A percentile compares a stretch with the other conserved stretches of the same genome.
These are phyloP conservation scores for Macrocentrus cingulum DNA, from an alignment of 1,140 invertebrate genomes.

Conservation along the genomic window DNA sequence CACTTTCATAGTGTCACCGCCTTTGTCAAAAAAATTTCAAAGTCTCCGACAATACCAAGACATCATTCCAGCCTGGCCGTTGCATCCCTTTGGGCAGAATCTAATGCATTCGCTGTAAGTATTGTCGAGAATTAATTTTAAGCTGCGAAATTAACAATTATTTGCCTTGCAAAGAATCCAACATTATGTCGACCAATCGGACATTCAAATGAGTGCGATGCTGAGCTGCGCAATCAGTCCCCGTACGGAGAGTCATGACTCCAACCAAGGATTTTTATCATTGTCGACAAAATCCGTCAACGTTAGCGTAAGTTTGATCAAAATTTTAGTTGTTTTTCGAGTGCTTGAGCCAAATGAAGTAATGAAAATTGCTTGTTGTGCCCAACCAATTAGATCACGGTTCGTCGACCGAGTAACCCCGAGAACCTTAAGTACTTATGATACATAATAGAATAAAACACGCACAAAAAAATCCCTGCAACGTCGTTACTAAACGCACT, in stretches of 20 bases:
- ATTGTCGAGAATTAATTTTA: slow-evolving; percentile 10
- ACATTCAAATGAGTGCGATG: slow-evolving; percentile 93
- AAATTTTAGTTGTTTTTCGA: slow-evolving; percentile 27
- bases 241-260: slow-evolving; percentile 52
- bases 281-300: slow-evolving; percentile 57
- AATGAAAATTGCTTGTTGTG: neutral
- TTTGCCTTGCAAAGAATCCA: slow-evolving; percentile 64
- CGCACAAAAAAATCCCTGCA: neutral
- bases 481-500: neutral
- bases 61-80: slow-evolving; percentile 72
- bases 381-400: neutral
- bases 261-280: slow-evolving; percentile 31
- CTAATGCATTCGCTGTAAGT: slow-evolving; percentile 83
- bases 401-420: slow-evolving; percentile 22
- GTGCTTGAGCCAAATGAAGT: slow-evolving; percentile 19
- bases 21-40: slow-evolving; percentile 39
- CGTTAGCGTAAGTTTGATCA: slow-evolving; percentile 57
- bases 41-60: slow-evolving; percentile 53
- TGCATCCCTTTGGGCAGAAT: slow-evolving; percentile 83
- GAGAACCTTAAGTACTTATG: slow-evolving; percentile 1
- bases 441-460: neutral
- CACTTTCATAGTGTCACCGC: slow-evolving; percentile 67
- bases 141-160: too few species aligned
- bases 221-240: slow-evolving; percentile 81
- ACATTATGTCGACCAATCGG: slow-evolving; percentile 76